phyloP scores from a whole-genome alignment of 2,888 invertebrate genomes.

The Zhuqinia jingwanae region DNA sequence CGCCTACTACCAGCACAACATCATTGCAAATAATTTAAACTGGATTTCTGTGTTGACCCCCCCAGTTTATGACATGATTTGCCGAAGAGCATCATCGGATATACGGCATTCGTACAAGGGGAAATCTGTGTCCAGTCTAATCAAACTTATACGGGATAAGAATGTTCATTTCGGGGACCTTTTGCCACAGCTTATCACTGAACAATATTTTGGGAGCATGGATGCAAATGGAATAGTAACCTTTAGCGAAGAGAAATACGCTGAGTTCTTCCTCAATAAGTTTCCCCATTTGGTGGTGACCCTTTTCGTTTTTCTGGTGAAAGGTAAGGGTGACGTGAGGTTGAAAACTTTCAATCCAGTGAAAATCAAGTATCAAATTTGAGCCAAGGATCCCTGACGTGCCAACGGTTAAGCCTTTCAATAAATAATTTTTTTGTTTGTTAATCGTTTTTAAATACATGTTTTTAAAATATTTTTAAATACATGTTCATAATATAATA shows the following conservation, averaged over 20 bases:
- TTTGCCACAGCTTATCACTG: background rate
- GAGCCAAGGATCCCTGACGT: background rate
- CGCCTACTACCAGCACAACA: background rate
- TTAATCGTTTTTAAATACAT: too few relatives aligned
- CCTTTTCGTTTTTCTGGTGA: background rate
- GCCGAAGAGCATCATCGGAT: background rate
- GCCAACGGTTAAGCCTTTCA: too few relatives aligned
- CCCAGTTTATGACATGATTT: too few relatives aligned
- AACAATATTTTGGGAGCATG: background rate
- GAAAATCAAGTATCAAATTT: background rate
- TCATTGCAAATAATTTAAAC: background rate
- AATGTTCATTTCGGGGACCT: background rate
- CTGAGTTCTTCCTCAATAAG: background rate
- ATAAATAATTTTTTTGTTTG: too few relatives aligned
- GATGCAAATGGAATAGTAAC: background rate
- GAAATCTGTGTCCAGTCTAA: background rate
- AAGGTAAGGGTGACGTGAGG: background rate
- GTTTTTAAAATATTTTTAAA: too few relatives aligned
- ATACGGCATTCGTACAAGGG: background rate
- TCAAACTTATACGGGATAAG: constrained; percentile 16
- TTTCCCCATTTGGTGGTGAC: background rate
- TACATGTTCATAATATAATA: too few relatives aligned
- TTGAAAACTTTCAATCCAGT: background rate
- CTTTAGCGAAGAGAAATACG: background rate
- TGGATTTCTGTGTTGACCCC: background rate